Evolutionary conservation across 2,113 vertebrate species (phyloP).

Genomic region (Strigops habroptila): DNA sequence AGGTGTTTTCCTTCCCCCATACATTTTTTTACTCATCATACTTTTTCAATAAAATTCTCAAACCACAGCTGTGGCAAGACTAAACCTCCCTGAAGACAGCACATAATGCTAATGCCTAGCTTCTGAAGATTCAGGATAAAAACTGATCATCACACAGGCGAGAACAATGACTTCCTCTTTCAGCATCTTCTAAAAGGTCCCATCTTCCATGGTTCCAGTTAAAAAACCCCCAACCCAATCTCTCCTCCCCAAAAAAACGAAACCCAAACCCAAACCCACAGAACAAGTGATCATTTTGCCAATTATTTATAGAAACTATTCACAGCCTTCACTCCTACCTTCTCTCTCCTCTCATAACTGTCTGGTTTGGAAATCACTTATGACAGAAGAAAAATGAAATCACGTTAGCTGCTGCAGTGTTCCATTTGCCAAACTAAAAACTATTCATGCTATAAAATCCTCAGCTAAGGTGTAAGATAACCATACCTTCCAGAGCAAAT

Average conservation of each 20-base stretch:
- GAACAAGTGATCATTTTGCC: neutral
- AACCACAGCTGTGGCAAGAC: neutral
- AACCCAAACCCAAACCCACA: accelerated
- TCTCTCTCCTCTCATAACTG: neutral
- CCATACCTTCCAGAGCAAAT: neutral
- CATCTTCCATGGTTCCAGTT: neutral
- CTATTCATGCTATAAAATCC: neutral
- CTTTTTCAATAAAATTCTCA: neutral
- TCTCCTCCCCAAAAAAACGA: neutral
- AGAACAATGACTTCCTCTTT: neutral
- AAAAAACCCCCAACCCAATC: neutral
- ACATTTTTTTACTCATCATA: neutral
- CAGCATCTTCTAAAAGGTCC: neutral
- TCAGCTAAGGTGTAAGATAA: neutral
- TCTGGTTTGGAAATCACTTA: neutral
- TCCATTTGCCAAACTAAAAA: neutral
- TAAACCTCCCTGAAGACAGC: neutral
- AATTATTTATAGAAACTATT: neutral
- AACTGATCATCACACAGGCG: accelerated
- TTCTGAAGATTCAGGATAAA: neutral
- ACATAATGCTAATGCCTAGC: neutral
- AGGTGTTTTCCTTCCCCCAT: neutral
- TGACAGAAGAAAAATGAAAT: neutral
- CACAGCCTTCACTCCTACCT: neutral
- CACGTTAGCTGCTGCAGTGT: neutral